Evolutionary conservation across 2,888 invertebrate genomes (phyloP).

Genomic region (Drosophila anomalata): DNA sequence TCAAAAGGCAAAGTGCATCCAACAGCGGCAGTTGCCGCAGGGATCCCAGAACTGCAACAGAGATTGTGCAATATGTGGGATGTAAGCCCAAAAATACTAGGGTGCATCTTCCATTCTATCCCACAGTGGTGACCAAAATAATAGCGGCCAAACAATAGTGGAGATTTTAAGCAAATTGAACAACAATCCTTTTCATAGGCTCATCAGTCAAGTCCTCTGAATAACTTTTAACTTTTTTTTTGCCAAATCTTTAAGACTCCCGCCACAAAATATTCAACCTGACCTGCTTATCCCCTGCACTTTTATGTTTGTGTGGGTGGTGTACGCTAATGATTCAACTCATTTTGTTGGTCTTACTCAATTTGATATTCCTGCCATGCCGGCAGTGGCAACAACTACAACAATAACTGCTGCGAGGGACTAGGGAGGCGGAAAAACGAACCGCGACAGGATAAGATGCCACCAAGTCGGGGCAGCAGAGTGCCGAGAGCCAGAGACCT

Average conservation of each 20-base stretch:
- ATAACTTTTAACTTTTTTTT: not conserved
- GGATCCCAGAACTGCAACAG: constrained; percentile 16
- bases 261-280: not conserved
- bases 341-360: constrained; percentile 76
- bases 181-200: too few species aligned
- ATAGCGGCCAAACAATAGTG: too few species aligned
- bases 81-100: constrained; percentile 11
- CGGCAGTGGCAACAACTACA: constrained; percentile 32
- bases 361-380: constrained; percentile 72
- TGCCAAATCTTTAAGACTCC: not conserved
- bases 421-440: constrained; percentile 20
- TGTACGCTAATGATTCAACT: constrained; percentile 76
- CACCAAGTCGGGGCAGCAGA: constrained; percentile 36
- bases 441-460: constrained; percentile 48
- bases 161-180: too few species aligned
- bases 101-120: not conserved
- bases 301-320: constrained; percentile 25
- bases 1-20: constrained; percentile 64
- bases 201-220: not conserved
- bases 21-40: constrained; percentile 41
- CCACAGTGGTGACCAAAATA: constrained; percentile 3
- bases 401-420: constrained; percentile 4
- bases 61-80: constrained; percentile 74
- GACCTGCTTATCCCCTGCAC: constrained; percentile 5
- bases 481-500: constrained; percentile 7